Conservation (phyloP, 2,888 invertebrate genomes). For the Drosophila neutralis region DNA sequence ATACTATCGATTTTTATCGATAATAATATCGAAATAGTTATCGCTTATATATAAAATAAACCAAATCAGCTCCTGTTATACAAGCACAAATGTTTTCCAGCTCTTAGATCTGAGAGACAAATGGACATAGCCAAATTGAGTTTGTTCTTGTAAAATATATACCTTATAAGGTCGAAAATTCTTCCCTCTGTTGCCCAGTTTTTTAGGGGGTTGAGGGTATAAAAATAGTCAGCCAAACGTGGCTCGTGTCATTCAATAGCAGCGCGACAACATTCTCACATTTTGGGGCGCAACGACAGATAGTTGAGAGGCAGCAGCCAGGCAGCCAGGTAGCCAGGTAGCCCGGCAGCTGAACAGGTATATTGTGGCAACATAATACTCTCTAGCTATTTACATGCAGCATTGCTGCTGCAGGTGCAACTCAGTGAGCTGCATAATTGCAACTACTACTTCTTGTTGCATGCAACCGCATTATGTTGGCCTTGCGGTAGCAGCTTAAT, state of each 20-base stretch:
- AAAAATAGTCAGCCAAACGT: neutral
- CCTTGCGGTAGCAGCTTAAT: slow-evolving; percentile 5
- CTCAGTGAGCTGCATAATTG: slow-evolving; percentile 48
- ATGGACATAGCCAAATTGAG: neutral
- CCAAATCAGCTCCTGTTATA: neutral
- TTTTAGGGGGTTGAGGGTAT: neutral
- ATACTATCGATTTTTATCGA: neutral
- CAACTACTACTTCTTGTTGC: slow-evolving; percentile 31
- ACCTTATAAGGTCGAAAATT: neutral
- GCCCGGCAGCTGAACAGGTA: slow-evolving; percentile 2
- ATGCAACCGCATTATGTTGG: slow-evolving; percentile 35
- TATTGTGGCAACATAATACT: slow-evolving; percentile 29
- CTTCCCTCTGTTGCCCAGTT: neutral
- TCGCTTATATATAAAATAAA: neutral
- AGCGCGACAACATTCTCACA: neutral
- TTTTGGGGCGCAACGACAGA: slow-evolving; percentile 22
- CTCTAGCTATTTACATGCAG: neutral
- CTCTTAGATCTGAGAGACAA: neutral
- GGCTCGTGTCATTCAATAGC: slow-evolving; percentile 35
- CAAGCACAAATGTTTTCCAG: too few species aligned
- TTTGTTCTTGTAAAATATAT: neutral
- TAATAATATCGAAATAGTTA: neutral
- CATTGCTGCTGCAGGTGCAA: slow-evolving; percentile 41
- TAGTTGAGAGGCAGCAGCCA: neutral
- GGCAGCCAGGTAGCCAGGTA: neutral